Evolutionary conservation across 1,140 invertebrate genomes (phyloP).

Genomic region (Calliopsis andreniformis): DNA sequence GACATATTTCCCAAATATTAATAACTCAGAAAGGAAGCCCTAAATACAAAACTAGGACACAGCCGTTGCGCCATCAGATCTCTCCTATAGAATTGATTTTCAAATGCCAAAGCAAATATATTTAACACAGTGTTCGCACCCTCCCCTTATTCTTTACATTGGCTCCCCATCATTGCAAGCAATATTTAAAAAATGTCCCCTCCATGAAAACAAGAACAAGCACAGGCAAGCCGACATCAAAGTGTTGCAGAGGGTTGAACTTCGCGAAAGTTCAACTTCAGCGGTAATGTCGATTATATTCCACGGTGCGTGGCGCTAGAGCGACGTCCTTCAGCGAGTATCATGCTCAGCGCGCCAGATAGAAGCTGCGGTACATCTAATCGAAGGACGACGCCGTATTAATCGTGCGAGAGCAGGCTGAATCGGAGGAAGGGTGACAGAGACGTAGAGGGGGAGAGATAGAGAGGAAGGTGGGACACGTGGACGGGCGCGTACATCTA

Average conservation of each 20-base stretch:
- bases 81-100: too few relatives aligned
- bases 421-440: slow-evolving; percentile 4
- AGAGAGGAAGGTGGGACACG: background rate
- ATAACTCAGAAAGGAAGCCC: too few relatives aligned
- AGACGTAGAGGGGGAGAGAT: slow-evolving; percentile 7
- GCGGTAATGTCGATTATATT: background rate
- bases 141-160: too few relatives aligned
- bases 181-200: too few relatives aligned
- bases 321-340: slow-evolving; percentile 10
- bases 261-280: background rate
- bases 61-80: too few relatives aligned
- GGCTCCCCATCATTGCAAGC: too few relatives aligned
- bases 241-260: background rate
- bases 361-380: slow-evolving; percentile 3
- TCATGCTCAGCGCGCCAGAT: background rate
- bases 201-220: background rate
- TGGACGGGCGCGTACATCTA: background rate
- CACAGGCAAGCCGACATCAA: background rate
- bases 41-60: too few relatives aligned
- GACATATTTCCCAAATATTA: too few relatives aligned
- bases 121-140: too few relatives aligned
- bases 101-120: too few relatives aligned
- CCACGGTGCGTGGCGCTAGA: background rate
- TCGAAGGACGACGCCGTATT: slow-evolving; percentile 23
- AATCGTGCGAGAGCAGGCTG: slow-evolving; percentile 5